Evolutionary conservation across 1,140 invertebrate species (phyloP).

Genomic region (Drosophila pruinosa): DNA sequence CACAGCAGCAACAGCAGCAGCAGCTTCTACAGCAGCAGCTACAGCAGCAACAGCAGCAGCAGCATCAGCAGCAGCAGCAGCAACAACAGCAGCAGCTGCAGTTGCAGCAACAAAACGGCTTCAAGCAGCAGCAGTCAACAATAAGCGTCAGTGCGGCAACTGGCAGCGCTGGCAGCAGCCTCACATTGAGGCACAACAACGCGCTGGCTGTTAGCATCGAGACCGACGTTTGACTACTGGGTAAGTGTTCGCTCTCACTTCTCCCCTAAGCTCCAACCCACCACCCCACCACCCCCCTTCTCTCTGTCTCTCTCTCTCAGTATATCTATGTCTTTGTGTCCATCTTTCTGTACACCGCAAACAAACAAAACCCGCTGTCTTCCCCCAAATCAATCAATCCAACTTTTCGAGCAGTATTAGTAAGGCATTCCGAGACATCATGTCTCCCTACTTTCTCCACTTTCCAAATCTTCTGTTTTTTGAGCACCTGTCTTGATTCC

Average conservation of each 20-base stretch:
- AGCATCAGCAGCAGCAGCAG: slow-evolving; percentile 55
- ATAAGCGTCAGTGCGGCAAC: slow-evolving; percentile 68
- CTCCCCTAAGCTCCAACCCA: slow-evolving; percentile 9
- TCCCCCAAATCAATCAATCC: not conserved
- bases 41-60: slow-evolving; percentile 39
- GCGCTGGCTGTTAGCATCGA: slow-evolving; percentile 92
- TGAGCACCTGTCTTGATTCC: slow-evolving; percentile 25
- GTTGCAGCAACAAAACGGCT: slow-evolving; percentile 44
- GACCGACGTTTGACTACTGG: slow-evolving; percentile 98
- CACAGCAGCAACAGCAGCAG: slow-evolving; percentile 45
- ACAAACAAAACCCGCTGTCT: not conserved
- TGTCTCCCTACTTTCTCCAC: not conserved
- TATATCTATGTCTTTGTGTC: slow-evolving; percentile 1
- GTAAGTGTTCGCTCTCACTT: slow-evolving; percentile 84
- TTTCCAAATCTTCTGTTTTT: slow-evolving; percentile 12
- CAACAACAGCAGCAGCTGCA: slow-evolving; percentile 50
- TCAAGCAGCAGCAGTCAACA: slow-evolving; percentile 63
- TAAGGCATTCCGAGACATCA: not conserved
- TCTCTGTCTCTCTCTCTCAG: slow-evolving; percentile 2
- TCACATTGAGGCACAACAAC: slow-evolving; percentile 93
- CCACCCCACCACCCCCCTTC: not conserved
- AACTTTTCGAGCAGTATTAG: not conserved
- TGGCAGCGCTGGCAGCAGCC: slow-evolving; percentile 89
- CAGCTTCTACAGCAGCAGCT: slow-evolving; percentile 43
- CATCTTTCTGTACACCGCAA: not conserved